Evolutionary conservation across 2,113 vertebrate species (phyloP), one percentile per base, ranked within the genome.

Genomic region (Odontophorus gujanensis): DNA sequence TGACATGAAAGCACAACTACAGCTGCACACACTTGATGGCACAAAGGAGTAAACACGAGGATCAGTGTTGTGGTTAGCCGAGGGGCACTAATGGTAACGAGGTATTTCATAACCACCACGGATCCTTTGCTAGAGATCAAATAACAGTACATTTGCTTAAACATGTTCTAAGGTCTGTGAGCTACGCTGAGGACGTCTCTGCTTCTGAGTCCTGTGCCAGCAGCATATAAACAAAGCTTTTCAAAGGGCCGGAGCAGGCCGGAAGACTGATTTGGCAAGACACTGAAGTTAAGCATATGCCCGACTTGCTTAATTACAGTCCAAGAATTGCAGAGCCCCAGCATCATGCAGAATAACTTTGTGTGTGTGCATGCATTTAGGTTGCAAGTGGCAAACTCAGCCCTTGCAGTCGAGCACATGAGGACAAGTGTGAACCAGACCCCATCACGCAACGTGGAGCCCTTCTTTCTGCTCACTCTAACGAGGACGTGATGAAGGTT

Each of bases 361-460:
- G 21, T 50, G 14, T 53, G 25, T 51, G 50, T 58, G 69, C 13
- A 26, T 4, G 21, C 12, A 13, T 77, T 72, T 42, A 24, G 28
- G 47, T 80, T 22, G 40, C 30, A 47, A 69, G 61, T 30, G 47
- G 59, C 67, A 65, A 74, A 69, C 34, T 53, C 75, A 68, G 17
- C 43, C 24, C 68, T 57, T 42, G 61, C 45, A 12, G 13, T 20
- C 4, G 5, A n/a, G 68, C 1, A 6, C 48, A 77, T 48, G 17
- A 79, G 61, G 32, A 45, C 30, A 30, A 53, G 71, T 3, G 1
- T 1, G 8, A 58, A 62, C 55, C 25, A 45, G 72, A 45, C 36
- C 32, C 2, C 11, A 38, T 18, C 75, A 38, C 1, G 21, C 38
- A 48, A 7, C 50, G 18, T 0, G 0, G 21, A 81, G 69, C 43